Conservation (phyloP, 1,140 invertebrate species). For the Drosophila neocordata region DNA sequence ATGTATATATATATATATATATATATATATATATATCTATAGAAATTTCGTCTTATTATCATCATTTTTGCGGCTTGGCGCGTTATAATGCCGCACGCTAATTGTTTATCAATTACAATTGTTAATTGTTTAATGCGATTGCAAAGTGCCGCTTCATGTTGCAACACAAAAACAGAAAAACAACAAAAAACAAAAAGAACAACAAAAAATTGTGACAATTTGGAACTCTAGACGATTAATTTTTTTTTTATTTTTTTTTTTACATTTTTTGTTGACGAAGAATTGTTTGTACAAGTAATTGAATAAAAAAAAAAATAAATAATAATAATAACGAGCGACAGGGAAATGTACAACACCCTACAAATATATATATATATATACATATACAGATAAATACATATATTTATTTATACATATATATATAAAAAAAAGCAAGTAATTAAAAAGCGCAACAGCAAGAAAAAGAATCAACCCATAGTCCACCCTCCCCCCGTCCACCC, state of each 20-base stretch:
- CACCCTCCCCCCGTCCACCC: neutral
- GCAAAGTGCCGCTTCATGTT: constrained; percentile 55
- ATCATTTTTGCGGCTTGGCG: constrained; percentile 31
- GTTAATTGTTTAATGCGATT: constrained; percentile 73
- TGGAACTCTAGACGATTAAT: constrained; percentile 25
- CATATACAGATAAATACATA: neutral
- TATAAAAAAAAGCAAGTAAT: constrained; percentile 56
- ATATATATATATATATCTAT: neutral
- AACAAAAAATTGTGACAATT: neutral
- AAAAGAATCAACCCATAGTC: neutral
- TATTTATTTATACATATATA: neutral
- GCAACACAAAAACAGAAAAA: neutral
- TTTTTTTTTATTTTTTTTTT: constrained; percentile 21
- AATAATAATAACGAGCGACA: constrained; percentile 27
- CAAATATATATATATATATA: neutral
- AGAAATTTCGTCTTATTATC: constrained; percentile 24
- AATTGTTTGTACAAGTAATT: constrained; percentile 65
- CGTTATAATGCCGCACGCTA: constrained; percentile 46
- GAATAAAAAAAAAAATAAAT: constrained; percentile 61
- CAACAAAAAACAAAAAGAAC: neutral
- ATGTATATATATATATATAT: neutral
- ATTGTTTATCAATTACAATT: constrained; percentile 78
- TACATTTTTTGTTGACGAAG: constrained; percentile 29
- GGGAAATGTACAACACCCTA: neutral
- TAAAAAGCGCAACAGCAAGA: constrained; percentile 44